Conservation (phyloP, 2,797 vertebrate species). For the Oreortyx pictus region DNA sequence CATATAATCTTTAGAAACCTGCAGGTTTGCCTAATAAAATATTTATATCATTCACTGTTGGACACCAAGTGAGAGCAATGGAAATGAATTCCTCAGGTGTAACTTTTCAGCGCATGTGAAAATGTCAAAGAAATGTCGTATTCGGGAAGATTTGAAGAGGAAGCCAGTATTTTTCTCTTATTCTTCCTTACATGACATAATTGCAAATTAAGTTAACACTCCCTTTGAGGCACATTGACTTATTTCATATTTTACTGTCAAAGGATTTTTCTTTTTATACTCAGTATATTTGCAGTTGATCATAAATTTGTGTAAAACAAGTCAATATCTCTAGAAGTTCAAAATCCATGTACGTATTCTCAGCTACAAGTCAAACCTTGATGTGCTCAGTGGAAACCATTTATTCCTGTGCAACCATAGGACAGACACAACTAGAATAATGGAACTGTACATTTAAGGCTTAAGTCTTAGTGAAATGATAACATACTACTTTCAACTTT, state of each 20-base stretch:
- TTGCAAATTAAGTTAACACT: constrained; percentile 24
- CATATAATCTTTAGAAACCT: constrained; percentile 86
- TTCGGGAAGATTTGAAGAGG: neutral
- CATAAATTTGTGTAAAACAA: neutral
- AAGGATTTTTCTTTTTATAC: neutral
- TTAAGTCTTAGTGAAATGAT: neutral
- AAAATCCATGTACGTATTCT: neutral
- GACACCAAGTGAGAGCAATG: constrained; percentile 74
- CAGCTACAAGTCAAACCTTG: neutral
- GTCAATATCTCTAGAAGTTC: neutral
- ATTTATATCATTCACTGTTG: constrained; percentile 84
- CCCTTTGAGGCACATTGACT: neutral
- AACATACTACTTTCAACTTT: neutral
- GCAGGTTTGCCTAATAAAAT: constrained; percentile 83
- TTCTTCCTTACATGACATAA: constrained; percentile 2
- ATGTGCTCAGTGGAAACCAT: neutral
- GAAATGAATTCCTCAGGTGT: constrained; percentile 67
- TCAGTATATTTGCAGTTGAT: neutral
- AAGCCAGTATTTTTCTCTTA: neutral
- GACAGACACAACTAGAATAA: neutral
- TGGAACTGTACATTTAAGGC: neutral
- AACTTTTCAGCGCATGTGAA: constrained; percentile 52
- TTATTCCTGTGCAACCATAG: neutral
- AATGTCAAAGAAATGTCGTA: constrained; percentile 35
- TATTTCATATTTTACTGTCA: constrained; percentile 4